Conservation (phyloP, 2,797 vertebrate species). For the Pantherophis vulpinus region DNA sequence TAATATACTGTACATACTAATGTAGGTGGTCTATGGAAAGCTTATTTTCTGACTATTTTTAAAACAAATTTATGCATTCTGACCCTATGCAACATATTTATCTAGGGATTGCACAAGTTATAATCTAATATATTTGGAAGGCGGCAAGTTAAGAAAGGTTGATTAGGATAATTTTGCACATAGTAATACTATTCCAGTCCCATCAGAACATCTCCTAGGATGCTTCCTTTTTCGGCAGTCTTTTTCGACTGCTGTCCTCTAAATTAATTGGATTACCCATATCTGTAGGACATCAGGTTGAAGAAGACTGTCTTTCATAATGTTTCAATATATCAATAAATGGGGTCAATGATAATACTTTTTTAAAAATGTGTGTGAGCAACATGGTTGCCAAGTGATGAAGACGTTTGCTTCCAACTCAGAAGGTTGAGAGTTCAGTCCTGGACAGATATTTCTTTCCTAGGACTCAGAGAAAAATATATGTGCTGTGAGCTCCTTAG, state of each 20-base stretch:
- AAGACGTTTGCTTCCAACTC: not conserved
- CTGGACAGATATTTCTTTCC: not conserved
- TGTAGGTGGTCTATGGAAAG: not conserved
- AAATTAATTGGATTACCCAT: not conserved
- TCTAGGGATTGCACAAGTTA: not conserved
- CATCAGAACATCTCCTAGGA: not conserved
- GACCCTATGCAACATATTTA: not conserved
- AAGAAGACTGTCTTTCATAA: not conserved
- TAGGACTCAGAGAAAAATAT: not conserved
- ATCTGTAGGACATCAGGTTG: not conserved
- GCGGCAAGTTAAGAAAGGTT: not conserved
- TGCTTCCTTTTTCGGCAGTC: not conserved
- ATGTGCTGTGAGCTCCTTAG: not conserved
- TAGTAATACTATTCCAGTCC: not conserved
- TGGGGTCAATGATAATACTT: not conserved
- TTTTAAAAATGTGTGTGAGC: not conserved
- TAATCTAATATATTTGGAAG: not conserved
- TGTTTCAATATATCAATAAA: not conserved
- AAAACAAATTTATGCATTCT: constrained; percentile 1
- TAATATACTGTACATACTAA: not conserved
- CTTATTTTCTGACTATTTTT: constrained; percentile 12
- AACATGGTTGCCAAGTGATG: not conserved
- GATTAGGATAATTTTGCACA: not conserved
- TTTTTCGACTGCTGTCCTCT: not conserved
- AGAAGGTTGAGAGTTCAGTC: not conserved